Conservation (phyloP, 2,888 invertebrate species). For the Colostygia pectinataria region DNA sequence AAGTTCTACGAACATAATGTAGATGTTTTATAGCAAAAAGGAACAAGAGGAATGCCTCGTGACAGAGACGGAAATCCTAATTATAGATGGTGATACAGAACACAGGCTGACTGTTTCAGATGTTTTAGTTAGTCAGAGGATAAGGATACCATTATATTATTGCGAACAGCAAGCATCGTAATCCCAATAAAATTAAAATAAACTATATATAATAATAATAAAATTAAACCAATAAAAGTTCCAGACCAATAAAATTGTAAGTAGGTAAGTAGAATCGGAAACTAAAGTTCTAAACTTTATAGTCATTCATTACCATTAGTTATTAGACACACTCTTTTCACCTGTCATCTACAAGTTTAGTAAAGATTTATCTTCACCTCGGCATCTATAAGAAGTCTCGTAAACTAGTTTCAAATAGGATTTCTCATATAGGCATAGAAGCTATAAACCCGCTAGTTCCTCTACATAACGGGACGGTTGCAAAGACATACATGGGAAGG, state of each 20-base stretch:
- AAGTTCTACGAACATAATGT: slow-evolving; percentile 33
- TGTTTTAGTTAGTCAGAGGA: not conserved
- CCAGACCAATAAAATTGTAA: not conserved
- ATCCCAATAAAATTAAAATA: too few relatives aligned
- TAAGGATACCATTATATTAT: too few relatives aligned
- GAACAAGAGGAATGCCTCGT: slow-evolving; percentile 14
- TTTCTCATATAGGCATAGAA: slow-evolving; percentile 12
- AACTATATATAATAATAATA: too few relatives aligned
- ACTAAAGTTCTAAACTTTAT: not conserved
- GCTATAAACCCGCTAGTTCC: slow-evolving; percentile 15
- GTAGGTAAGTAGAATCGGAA: not conserved
- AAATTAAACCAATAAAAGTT: slow-evolving; percentile 2
- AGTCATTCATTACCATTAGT: too few relatives aligned
- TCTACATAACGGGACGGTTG: slow-evolving; percentile 9
- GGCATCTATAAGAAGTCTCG: slow-evolving; percentile 9
- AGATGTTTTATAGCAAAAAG: slow-evolving; percentile 33
- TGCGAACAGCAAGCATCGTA: too few relatives aligned
- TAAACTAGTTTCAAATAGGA: slow-evolving; percentile 26
- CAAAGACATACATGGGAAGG: not conserved
- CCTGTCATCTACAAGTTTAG: too few relatives aligned
- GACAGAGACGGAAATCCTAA: slow-evolving; percentile 21
- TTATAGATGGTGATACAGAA: slow-evolving; percentile 16
- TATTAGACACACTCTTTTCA: too few relatives aligned
- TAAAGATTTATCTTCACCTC: too few relatives aligned
- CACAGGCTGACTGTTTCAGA: not conserved